A percentile compares a stretch with the other conserved stretches of the same genome.
These are phyloP conservation scores for Drosophila pruinosa DNA, from an alignment of 1,140 invertebrate genomes.

Conservation along the genomic window DNA sequence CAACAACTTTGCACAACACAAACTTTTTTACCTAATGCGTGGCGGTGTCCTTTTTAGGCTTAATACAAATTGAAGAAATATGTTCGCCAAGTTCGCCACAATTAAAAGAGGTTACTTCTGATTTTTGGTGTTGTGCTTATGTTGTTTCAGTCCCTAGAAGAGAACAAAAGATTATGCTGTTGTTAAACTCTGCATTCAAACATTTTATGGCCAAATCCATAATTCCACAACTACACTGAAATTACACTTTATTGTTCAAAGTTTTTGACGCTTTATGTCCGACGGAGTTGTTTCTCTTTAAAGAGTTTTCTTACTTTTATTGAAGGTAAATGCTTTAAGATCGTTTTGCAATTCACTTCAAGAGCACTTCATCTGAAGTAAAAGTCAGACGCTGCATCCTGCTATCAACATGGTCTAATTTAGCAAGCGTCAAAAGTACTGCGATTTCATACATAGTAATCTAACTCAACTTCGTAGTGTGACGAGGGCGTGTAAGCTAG, in stretches of 20 bases:
- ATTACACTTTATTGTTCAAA: constrained; percentile 19
- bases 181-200: constrained; percentile 7
- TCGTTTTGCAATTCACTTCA: constrained; percentile 12
- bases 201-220: constrained; percentile 17
- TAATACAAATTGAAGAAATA: constrained; percentile 9
- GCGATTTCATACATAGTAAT: background rate
- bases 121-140: constrained; percentile 5
- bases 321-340: constrained; percentile 16
- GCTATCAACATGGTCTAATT: background rate
- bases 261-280: constrained; percentile 14
- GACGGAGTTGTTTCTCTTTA: constrained; percentile 6
- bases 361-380: background rate
- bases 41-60: constrained; percentile 10
- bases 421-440: background rate
- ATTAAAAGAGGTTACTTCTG: constrained; percentile 11
- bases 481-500: no score
- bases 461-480: background rate
- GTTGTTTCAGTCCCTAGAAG: constrained; percentile 1
- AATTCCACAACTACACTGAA: constrained; percentile 23
- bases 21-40: constrained; percentile 4
- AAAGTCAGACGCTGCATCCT: background rate
- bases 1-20: constrained; percentile 13
- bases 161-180: constrained; percentile 14
- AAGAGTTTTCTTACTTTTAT: constrained; percentile 20
- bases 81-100: constrained; percentile 16